Percentiles rank a stretch among this genome's conserved stretches.
phyloP scores from a whole-genome alignment of 2,888 invertebrate species.

The Brachyptera risi region DNA sequence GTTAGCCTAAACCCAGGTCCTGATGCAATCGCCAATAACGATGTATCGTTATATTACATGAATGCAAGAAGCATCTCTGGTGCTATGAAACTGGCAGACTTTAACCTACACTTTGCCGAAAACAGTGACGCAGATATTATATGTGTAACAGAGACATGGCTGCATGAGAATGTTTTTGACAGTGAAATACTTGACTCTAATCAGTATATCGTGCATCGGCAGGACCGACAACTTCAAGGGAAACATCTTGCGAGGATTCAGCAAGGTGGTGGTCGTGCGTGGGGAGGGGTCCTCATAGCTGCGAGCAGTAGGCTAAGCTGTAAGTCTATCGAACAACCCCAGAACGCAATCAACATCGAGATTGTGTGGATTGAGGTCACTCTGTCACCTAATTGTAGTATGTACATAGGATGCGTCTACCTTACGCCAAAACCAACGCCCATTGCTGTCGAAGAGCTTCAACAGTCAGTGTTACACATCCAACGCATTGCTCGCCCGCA shows the following conservation, averaged over 20 bases:
- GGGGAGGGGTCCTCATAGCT: slow-evolving; percentile 5
- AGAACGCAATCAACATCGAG: too few species aligned
- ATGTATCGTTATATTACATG: not conserved
- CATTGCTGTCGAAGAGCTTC: not conserved
- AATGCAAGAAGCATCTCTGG: slow-evolving; percentile 11
- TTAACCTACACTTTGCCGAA: slow-evolving; percentile 2
- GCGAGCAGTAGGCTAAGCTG: not conserved
- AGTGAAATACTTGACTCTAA: slow-evolving; percentile 8
- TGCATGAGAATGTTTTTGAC: not conserved
- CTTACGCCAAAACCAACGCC: not conserved
- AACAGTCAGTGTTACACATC: not conserved
- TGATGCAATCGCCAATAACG: not conserved
- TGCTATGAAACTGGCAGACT: not conserved
- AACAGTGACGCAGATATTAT: slow-evolving; percentile 12
- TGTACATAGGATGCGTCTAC: not conserved
- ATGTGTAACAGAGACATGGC: slow-evolving; percentile 6
- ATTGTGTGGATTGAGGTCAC: not conserved
- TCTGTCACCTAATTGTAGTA: not conserved
- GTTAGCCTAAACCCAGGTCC: too few species aligned
- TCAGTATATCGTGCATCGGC: not conserved
- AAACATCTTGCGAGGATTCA: not conserved
- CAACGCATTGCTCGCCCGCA: not conserved
- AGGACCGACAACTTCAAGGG: not conserved
- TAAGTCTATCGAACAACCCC: not conserved
- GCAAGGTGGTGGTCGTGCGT: slow-evolving; percentile 8